A percentile compares a stretch with the other conserved stretches of the same genome.
phyloP scores from a whole-genome alignment of 2,888 invertebrate species.

The Salpingus planirostris region DNA sequence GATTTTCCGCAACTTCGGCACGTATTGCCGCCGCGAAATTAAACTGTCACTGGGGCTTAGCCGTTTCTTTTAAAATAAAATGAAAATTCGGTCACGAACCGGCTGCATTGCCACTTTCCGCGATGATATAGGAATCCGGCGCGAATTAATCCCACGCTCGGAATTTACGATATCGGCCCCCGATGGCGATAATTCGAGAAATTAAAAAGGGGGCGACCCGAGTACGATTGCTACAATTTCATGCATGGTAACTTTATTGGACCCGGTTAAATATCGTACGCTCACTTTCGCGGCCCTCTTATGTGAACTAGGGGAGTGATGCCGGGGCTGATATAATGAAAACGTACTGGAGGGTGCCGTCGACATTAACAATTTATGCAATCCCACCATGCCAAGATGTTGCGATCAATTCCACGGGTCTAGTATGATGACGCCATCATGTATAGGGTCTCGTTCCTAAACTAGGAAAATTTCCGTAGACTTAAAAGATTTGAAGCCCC shows the following conservation, averaged over 20 bases:
- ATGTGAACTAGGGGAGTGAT: slow-evolving; percentile 18
- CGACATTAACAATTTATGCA: slow-evolving; percentile 26
- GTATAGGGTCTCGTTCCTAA: no score
- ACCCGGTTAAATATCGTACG: slow-evolving; percentile 18
- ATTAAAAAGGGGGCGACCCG: slow-evolving; percentile 9
- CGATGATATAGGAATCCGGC: slow-evolving; percentile 7
- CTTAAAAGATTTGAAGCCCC: no score
- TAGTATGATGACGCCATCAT: no score
- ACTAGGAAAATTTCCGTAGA: no score
- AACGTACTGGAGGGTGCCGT: slow-evolving; percentile 20
- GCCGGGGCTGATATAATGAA: slow-evolving; percentile 22
- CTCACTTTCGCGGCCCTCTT: slow-evolving; percentile 18
- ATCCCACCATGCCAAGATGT: no score
- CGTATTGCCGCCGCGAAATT: slow-evolving; percentile 23
- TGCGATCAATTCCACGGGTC: no score
- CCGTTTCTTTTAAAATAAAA: slow-evolving; percentile 16
- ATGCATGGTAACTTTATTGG: slow-evolving; percentile 19
- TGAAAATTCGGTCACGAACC: slow-evolving; percentile 24
- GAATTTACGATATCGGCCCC: slow-evolving; percentile 8
- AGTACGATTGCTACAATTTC: slow-evolving; percentile 19
- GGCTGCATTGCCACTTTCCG: slow-evolving; percentile 18
- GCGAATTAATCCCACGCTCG: slow-evolving; percentile 9
- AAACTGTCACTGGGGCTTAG: slow-evolving; percentile 20
- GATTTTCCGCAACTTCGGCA: slow-evolving; percentile 16
- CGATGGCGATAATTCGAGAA: slow-evolving; percentile 9